Evolutionary conservation across 2,888 invertebrate genomes (phyloP), one percentile per base, ranked within the genome.

Genomic region (Kuschelorhynchus macadamiae): DNA sequence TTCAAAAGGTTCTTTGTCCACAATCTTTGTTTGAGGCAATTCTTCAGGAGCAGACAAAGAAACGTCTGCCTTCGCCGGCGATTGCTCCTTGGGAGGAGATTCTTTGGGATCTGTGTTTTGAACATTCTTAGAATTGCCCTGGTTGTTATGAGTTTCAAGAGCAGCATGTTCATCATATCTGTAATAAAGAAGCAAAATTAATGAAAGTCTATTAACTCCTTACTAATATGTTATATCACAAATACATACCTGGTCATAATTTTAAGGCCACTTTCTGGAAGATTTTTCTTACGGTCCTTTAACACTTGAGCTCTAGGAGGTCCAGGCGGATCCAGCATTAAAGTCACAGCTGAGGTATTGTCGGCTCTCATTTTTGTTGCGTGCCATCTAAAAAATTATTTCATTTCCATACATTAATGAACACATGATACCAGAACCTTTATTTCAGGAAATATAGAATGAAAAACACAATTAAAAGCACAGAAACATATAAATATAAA

Each of bases 271-370:
- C 73, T 73, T 56, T 76, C 75, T 5, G 76, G 75, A 36, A 76
- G 65, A 68, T 74, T 77, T 60, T 78, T 76, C 67, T 81, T 81
- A 11, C 81, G 76, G 64, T 79, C 79, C 66, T 82, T 80, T 17
- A 88, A 81, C 63, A 90, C 90, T 75, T 91, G 89, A 55, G 88
- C 89, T 49, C 90, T 87, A 11, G 93, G 92, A 5, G 91, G 94
- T 0, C 95, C 94, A 0, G 94, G 92, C 44, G 95, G 95, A 84
- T 97, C 96, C 70, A 97, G 85, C 89, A 97, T 93, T 16, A 98
- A 86, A 0, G 95, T 93, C 16, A 98, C 94, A 46, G 96, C 97
- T 11, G 96, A 96, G 0, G 97, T 96, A 82, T 98, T 98, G 83
- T 98, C 98, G 0, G 98, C 98, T 36, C 97, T 89, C 88, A 97